Base-by-base conservation (phyloP, 2,888 invertebrate species). In the Capitulum mitella region DNA sequence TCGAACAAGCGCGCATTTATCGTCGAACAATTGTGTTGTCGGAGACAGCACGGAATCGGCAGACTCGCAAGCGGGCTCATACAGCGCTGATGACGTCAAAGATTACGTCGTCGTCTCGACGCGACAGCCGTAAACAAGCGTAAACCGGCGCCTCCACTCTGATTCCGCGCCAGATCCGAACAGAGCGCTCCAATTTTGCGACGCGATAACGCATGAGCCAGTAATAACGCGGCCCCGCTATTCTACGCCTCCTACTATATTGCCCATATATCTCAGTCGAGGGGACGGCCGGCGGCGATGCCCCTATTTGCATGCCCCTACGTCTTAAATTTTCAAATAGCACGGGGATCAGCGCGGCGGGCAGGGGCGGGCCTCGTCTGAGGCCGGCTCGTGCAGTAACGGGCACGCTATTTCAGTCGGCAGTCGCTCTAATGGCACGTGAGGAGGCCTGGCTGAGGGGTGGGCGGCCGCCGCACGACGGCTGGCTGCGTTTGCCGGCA, bases 181-280 rank as follows among this genome's bases (percentile, higher is more conserved):
- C 34, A 5, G 19, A 19, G 64, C 64, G 10, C 29, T 19, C 64
- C 64, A 64, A 64, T 64, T 64, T 64, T 34, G 64, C 19, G 14
- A 32, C 64, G 64, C 64, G 34, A 64, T 64, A 64, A 64, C 64
- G 64, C 64, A 64, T 64, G 22, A 32, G 34, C 64, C 16, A 64
- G 64, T 64, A 64, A 64, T 64, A 64, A 64, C 10, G 64, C 34
- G 2, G 32, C 64, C 29, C 16, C 32, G 32, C 16, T 34, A 5
- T 19, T 12, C 34, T 19, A 16, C 64, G 29, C 64, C 32, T 29
- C 16, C 64, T 64, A 34, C 19, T 29, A 64, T 64, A 64, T 64
- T 64, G 64, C 34, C 64, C 64, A 64, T 64, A 64, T 64, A 64
- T 64, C 64, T 64, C 64, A 14, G 64, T 14, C 64, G 64, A 64